A percentile compares a stretch with the other conserved stretches of the same genome.
phyloP scores from a whole-genome alignment of 2,888 invertebrate species.

The Eustalomyia histrio region DNA sequence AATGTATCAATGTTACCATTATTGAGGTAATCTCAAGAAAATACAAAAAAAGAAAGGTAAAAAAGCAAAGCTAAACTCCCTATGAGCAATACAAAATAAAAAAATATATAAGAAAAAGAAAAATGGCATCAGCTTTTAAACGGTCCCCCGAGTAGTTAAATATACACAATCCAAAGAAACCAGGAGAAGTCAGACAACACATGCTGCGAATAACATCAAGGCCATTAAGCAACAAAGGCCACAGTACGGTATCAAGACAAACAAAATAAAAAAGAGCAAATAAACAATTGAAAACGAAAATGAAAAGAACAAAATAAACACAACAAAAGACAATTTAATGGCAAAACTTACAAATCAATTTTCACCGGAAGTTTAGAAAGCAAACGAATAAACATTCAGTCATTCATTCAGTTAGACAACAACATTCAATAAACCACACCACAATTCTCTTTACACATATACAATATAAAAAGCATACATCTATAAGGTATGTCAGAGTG shows the following conservation, averaged over 20 bases:
- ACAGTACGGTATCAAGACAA: conserved; percentile 31
- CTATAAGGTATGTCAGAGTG: no score
- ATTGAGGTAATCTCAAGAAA: conserved; percentile 32
- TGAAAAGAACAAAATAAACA: conserved; percentile 56
- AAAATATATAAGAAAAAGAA: conserved; percentile 25
- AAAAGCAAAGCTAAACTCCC: conserved; percentile 35
- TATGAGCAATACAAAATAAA: conserved; percentile 20
- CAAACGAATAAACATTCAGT: conserved; percentile 48
- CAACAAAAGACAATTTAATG: conserved; percentile 73
- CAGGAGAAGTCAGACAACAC: conserved; percentile 39
- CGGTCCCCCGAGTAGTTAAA: conserved; percentile 25
- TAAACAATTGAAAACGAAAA: conserved; percentile 48
- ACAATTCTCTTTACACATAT: neutral
- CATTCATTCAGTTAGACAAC: conserved; percentile 32
- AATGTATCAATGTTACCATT: conserved; percentile 44
- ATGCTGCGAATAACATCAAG: conserved; percentile 53
- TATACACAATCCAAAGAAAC: neutral
- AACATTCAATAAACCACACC: conserved; percentile 30
- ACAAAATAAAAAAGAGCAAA: conserved; percentile 27
- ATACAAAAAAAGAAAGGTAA: conserved; percentile 22
- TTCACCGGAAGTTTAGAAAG: conserved; percentile 68
- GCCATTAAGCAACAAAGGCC: conserved; percentile 42
- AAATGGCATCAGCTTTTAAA: conserved; percentile 51
- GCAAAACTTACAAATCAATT: conserved; percentile 76
- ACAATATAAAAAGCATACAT: neutral